Percentiles rank a stretch among this genome's conserved stretches.
These are phyloP conservation scores for Plutella xylostella DNA, from an alignment of 2,888 invertebrate species.

Conservation along the genomic window DNA sequence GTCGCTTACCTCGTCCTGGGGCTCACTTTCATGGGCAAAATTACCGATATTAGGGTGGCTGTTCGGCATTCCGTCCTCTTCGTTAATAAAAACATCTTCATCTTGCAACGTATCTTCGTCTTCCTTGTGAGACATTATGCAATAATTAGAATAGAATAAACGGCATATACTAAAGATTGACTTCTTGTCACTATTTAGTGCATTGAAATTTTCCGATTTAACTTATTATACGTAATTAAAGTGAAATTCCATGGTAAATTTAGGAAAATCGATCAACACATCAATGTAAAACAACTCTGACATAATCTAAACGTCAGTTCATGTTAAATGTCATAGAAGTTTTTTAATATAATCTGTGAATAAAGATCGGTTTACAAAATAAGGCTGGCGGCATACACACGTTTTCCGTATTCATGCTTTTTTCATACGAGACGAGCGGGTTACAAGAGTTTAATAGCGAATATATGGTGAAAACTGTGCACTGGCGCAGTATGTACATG, in stretches of 20 bases:
- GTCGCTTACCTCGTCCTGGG: conserved; percentile 75
- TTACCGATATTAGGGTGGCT: conserved; percentile 83
- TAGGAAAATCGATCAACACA: conserved; percentile 2
- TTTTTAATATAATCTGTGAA: no score
- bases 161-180: neutral
- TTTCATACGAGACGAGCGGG: no score
- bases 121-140: conserved; percentile 48
- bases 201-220: neutral
- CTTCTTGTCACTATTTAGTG: neutral
- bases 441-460: no score
- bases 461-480: no score
- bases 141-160: neutral
- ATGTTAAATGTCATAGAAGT: no score
- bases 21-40: conserved; percentile 75
- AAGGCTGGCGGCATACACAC: no score
- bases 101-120: conserved; percentile 65
- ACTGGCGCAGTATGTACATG: no score
- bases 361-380: no score
- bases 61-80: conserved; percentile 87
- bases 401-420: no score
- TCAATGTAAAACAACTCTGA: neutral
- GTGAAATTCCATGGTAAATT: neutral
- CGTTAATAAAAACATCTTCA: conserved; percentile 85
- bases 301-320: no score
- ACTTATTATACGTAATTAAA: neutral